These are phyloP conservation scores for Chloroceryle aenea DNA, from an alignment of 2,113 vertebrate genomes.

Conservation along the genomic window DNA sequence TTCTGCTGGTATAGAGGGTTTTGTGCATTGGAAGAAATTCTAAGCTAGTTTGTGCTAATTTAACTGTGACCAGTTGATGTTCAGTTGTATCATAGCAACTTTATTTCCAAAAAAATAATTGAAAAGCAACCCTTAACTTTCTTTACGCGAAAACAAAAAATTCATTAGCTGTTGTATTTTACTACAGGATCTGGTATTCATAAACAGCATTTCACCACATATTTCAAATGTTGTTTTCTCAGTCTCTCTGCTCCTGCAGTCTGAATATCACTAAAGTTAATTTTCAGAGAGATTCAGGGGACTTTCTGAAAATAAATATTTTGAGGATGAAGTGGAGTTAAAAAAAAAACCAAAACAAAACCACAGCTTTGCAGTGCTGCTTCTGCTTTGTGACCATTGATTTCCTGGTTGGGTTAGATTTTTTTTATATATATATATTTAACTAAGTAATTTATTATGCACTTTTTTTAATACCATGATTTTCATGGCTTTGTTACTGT, in stretches of 20 bases:
- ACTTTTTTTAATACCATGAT: neutral
- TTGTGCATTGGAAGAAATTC: neutral
- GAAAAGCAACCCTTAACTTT: neutral
- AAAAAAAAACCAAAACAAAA: neutral
- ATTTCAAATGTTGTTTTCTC: neutral
- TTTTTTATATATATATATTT: neutral
- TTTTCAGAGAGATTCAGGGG: neutral
- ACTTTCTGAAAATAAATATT: neutral
- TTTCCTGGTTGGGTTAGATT: neutral
- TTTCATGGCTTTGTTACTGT: neutral
- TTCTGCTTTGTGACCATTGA: neutral
- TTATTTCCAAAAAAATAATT: neutral
- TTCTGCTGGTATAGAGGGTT: neutral
- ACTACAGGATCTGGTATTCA: neutral
- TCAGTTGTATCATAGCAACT: neutral
- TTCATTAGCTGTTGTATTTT: neutral
- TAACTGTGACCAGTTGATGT: neutral
- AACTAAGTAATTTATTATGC: neutral
- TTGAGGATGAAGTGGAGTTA: neutral
- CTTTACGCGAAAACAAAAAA: neutral
- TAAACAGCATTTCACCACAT: neutral
- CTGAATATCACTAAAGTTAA: neutral
- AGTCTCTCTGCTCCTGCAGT: neutral
- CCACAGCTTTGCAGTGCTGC: neutral
- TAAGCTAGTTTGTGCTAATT: neutral